Percentiles rank a stretch among this genome's conserved stretches.
phyloP scores from a whole-genome alignment of 2,797 vertebrate genomes.

The Pantherophis vulpinus region DNA sequence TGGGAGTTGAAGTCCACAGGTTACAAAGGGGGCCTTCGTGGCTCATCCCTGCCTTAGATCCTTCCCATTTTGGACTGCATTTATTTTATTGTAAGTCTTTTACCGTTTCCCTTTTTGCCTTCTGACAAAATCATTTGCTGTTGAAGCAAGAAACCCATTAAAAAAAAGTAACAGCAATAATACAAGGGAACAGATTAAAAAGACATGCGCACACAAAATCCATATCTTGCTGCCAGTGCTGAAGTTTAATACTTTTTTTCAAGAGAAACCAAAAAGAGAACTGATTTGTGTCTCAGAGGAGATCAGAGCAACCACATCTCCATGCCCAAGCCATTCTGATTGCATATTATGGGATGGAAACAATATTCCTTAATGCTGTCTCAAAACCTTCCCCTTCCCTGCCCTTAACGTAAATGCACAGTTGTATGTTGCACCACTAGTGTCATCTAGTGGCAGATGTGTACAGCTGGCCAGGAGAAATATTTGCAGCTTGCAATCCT shows the following conservation, averaged over 20 bases:
- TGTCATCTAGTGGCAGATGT: conserved; percentile 63
- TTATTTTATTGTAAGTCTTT: not conserved
- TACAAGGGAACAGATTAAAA: not conserved
- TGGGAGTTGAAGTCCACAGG: not conserved
- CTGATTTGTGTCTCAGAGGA: not conserved
- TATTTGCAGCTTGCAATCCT: not conserved
- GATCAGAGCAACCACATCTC: not conserved
- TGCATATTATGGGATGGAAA: not conserved
- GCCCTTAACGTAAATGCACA: not conserved
- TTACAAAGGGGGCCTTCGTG: not conserved
- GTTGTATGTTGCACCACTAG: conserved; percentile 45
- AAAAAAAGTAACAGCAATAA: not conserved
- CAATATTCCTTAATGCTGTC: not conserved
- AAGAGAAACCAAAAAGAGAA: not conserved
- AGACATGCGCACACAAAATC: not conserved
- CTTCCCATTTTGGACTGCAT: not conserved
- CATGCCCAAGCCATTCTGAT: not conserved
- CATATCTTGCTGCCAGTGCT: not conserved
- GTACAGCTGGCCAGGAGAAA: conserved; percentile 17
- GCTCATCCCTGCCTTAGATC: not conserved
- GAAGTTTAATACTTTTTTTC: not conserved
- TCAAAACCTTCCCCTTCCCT: not conserved
- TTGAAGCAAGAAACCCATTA: not conserved
- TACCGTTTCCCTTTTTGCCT: not conserved
- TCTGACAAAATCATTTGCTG: not conserved